Evolutionary conservation across 1,140 invertebrate species (phyloP).

Genomic region (Drosophila lini): DNA sequence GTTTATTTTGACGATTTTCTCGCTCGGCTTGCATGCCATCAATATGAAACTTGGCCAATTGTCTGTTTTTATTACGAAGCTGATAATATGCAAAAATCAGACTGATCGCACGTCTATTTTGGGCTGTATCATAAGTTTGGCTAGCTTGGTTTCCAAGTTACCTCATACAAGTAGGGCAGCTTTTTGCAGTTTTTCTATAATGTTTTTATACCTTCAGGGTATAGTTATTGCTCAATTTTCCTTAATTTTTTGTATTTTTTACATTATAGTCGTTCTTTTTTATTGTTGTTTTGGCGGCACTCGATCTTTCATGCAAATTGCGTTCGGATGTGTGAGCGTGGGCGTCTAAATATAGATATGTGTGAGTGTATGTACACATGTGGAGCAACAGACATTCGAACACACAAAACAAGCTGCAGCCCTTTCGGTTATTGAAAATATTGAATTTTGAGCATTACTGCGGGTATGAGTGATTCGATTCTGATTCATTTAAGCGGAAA

Average conservation of each 20-base stretch:
- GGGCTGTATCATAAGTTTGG: not conserved
- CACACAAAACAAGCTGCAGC: conserved; percentile 25
- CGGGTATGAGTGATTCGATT: conserved; percentile 26
- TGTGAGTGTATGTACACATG: conserved; percentile 25
- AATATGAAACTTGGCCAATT: not conserved
- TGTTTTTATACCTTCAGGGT: not conserved
- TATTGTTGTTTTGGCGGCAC: conserved; percentile 14
- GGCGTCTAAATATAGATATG: conserved; percentile 41
- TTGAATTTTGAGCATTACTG: conserved; percentile 20
- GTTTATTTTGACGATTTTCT: conserved; percentile 6
- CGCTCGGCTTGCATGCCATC: not conserved
- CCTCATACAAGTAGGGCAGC: not conserved
- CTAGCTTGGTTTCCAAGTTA: not conserved
- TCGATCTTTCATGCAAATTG: conserved; percentile 29
- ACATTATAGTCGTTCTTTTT: not conserved
- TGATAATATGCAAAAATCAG: conserved; percentile 10
- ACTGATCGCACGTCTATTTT: conserved; percentile 14
- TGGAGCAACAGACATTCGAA: not conserved
- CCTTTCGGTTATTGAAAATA: conserved; percentile 16
- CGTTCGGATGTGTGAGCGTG: conserved; percentile 10
- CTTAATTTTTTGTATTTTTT: not conserved
- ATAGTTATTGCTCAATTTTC: not conserved
- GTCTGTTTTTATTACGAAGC: not conserved
- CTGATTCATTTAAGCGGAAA: conserved; percentile 37
- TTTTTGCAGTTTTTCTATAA: not conserved